phyloP scores from a whole-genome alignment of 2,888 invertebrate genomes.

The Apotomis betuletana region DNA sequence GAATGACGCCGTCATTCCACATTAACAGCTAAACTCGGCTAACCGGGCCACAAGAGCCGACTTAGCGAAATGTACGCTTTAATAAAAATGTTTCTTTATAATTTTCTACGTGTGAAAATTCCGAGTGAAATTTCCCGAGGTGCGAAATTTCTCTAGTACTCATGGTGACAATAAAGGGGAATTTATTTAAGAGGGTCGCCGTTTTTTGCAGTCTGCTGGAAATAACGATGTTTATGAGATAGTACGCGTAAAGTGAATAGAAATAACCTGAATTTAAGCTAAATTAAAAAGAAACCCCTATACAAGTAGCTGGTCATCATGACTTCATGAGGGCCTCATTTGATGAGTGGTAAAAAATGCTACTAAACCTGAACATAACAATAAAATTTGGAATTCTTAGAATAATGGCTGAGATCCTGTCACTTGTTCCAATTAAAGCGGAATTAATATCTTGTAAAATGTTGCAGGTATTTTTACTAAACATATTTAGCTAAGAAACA shows the following conservation, averaged over 20 bases:
- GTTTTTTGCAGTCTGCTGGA: slow-evolving; percentile 30
- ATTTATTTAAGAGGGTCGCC: slow-evolving; percentile 41
- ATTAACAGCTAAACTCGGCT: slow-evolving; percentile 17
- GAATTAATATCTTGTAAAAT: too few species aligned
- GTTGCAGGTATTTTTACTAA: too few species aligned
- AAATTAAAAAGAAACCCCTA: too few species aligned
- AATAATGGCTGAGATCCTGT: too few species aligned
- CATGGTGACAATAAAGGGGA: slow-evolving; percentile 40
- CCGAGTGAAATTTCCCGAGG: slow-evolving; percentile 28
- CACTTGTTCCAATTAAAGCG: too few species aligned
- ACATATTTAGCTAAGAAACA: too few species aligned
- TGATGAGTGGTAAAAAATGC: too few species aligned
- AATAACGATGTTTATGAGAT: slow-evolving; percentile 27
- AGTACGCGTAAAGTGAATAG: neutral
- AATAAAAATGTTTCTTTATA: slow-evolving; percentile 40
- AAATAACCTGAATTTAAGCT: too few species aligned
- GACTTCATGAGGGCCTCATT: too few species aligned
- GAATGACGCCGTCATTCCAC: neutral
- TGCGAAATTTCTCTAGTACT: slow-evolving; percentile 36
- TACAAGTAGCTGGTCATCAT: too few species aligned
- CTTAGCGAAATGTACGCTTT: slow-evolving; percentile 29
- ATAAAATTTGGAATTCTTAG: too few species aligned
- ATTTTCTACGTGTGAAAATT: slow-evolving; percentile 39
- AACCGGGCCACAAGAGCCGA: slow-evolving; percentile 6
- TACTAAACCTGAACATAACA: too few species aligned